Base-by-base conservation (phyloP, 2,888 invertebrate genomes). In the Ectemnius continuus region DNA sequence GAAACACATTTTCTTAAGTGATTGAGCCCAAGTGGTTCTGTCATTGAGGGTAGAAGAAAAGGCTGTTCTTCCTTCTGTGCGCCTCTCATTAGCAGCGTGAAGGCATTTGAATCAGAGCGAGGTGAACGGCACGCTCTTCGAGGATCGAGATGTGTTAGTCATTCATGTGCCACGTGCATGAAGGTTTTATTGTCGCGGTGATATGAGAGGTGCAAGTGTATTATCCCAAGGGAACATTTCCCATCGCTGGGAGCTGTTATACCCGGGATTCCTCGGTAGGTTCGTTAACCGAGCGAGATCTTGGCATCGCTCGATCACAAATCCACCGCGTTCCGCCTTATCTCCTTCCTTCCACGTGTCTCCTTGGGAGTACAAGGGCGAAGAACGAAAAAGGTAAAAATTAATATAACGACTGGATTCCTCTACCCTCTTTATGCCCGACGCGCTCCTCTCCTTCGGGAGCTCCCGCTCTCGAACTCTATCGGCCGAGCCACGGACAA, bases 151-250 rank as follows among this genome's bases (percentile, higher is more conserved):
- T 36, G 36, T 36, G 11, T 8, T 36, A 36, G 11, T 36, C 36
- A 36, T 11, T 1, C 5, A 36, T 36, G 36, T 36, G 5, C 36
- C 11, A 6, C 36, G 5, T 36, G 8, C 0, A 11, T 36, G 36
- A 14, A 52, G 68, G 75, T 45, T 81, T 81, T 81, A 81, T 81
- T 69, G 76, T 61, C 78, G 74, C 68, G 64, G 48, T 69, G 79
- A 70, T 76, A 67, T 66, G 73, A 57, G 56, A 36, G 36, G 36
- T 64, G 59, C 72, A 64, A 74, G 69, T 70, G 69, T 48, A 70
- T 75, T 75, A 70, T 86, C 87, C 84, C 86, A 64, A 62, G 81
- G 83, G 87, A 83, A 81, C 84, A 82, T 87, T 88, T 85, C 84
- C 86, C 86, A 80, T 85, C 75, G 58, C 45, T 66, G 60, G 45